These are phyloP conservation scores for Taenioides sp. DNA, from an alignment of 2,797 vertebrate genomes.

Conservation along the genomic window DNA sequence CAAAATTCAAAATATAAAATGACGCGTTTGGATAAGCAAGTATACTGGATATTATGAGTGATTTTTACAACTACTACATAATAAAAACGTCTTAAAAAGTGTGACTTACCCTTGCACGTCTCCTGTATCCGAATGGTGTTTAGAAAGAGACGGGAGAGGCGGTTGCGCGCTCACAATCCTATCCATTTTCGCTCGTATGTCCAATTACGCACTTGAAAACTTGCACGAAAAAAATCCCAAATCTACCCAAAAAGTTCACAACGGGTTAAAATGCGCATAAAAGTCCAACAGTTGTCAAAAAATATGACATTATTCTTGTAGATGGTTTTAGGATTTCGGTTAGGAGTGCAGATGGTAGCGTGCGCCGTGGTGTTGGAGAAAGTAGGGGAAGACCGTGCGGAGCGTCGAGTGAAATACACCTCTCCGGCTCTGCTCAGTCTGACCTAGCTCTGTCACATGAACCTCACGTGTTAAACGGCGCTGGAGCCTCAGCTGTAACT, in stretches of 20 bases:
- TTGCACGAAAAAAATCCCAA: slow-evolving; percentile 22
- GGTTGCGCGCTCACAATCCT: slow-evolving; percentile 89
- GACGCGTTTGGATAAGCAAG: not conserved
- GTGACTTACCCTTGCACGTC: slow-evolving; percentile 88
- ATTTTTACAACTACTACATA: not conserved
- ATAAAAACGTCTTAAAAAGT: not conserved
- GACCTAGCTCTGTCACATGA: slow-evolving; percentile 90
- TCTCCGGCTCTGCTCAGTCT: slow-evolving; percentile 81
- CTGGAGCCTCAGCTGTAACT: slow-evolving; percentile 66
- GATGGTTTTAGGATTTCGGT: not conserved
- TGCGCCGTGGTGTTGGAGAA: not conserved
- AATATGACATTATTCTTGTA: not conserved
- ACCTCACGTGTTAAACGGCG: slow-evolving; percentile 92
- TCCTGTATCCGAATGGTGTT: slow-evolving; percentile 81
- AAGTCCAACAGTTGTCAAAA: not conserved
- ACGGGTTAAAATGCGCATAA: slow-evolving; percentile 4
- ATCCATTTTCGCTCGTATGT: slow-evolving; percentile 78
- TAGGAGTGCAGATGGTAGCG: not conserved
- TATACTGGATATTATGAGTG: not conserved
- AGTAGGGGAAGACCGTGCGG: not conserved
- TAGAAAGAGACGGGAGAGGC: slow-evolving; percentile 86
- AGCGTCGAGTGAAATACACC: slow-evolving; percentile 74
- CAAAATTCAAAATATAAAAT: not conserved
- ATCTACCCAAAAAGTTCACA: slow-evolving; percentile 10
- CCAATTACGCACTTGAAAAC: slow-evolving; percentile 43